Evolutionary conservation across 1,140 invertebrate species (phyloP).

Genomic region (Alviniconcha marisindica): DNA sequence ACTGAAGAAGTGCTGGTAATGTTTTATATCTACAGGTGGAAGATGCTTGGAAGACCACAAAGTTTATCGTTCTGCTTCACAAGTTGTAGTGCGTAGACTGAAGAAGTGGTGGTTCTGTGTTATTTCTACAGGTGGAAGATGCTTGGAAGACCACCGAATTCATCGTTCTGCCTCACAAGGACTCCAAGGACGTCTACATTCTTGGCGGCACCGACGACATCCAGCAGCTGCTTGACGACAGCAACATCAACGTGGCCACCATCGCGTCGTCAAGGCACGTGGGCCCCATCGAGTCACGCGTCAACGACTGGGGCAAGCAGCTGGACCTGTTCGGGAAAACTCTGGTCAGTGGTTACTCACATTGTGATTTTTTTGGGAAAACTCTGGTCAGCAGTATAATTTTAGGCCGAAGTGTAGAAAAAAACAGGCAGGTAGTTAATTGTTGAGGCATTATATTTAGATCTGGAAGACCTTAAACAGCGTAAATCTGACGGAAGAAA

Average conservation of each 20-base stretch:
- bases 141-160: constrained; percentile 76
- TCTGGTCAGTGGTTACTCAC: constrained; percentile 79
- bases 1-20: no score
- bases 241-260: constrained; percentile 89
- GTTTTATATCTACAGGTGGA: constrained; percentile 74
- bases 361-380: no score
- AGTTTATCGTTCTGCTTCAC: no score
- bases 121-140: constrained; percentile 74
- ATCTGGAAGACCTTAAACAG: no score
- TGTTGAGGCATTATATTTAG: no score
- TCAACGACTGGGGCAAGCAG: constrained; percentile 87
- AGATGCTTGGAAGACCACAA: constrained; percentile 76
- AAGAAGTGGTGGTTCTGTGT: no score
- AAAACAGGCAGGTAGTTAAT: no score
- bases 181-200: constrained; percentile 87
- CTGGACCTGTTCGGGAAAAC: constrained; percentile 87
- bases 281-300: constrained; percentile 86
- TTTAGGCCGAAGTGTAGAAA: no score
- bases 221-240: constrained; percentile 88
- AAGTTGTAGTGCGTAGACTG: no score
- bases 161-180: constrained; percentile 75
- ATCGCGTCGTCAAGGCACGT: constrained; percentile 90
- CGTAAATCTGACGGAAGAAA: no score
- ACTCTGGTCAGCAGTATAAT: not conserved
- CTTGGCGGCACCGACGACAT: constrained; percentile 90